These are phyloP conservation scores for Lepisosteus oculatus DNA, from an alignment of 2,113 vertebrate genomes.

Conservation along the genomic window DNA sequence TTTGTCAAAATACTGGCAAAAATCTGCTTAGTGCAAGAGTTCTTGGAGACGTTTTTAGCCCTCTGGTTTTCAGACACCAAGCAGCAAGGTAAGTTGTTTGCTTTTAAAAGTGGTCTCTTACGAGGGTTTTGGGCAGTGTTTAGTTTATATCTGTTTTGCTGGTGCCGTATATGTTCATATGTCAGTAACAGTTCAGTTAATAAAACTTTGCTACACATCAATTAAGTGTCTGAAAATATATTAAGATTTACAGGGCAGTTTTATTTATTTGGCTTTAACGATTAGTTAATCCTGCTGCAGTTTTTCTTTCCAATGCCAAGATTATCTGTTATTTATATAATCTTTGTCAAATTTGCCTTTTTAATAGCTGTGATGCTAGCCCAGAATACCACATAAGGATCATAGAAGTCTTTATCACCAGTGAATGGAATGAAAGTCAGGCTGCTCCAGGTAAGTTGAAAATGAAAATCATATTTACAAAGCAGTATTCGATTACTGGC, in stretches of 20 bases:
- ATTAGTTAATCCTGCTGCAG: too few species aligned
- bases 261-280: too few species aligned
- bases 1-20: constrained; percentile 80
- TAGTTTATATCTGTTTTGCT: too few species aligned
- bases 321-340: constrained; percentile 12
- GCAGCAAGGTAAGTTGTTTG: constrained; percentile 64
- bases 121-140: too few species aligned
- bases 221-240: too few species aligned
- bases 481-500: too few species aligned
- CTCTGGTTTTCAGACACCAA: constrained; percentile 83
- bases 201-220: too few species aligned
- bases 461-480: too few species aligned
- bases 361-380: constrained; percentile 80
- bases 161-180: too few species aligned
- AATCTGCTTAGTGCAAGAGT: constrained; percentile 79
- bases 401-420: constrained; percentile 85
- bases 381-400: constrained; percentile 82
- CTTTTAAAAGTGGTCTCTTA: too few species aligned
- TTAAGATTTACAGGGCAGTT: too few species aligned
- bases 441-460: constrained; percentile 82
- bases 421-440: constrained; percentile 85
- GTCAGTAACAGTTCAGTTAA: too few species aligned
- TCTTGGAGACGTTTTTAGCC: constrained; percentile 90
- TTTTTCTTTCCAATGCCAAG: not conserved
- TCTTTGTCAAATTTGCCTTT: constrained; percentile 8